A percentile compares a stretch with the other conserved stretches of the same genome.
Conservation (phyloP, 2,888 invertebrate species). For the Aphodius granarius region DNA sequence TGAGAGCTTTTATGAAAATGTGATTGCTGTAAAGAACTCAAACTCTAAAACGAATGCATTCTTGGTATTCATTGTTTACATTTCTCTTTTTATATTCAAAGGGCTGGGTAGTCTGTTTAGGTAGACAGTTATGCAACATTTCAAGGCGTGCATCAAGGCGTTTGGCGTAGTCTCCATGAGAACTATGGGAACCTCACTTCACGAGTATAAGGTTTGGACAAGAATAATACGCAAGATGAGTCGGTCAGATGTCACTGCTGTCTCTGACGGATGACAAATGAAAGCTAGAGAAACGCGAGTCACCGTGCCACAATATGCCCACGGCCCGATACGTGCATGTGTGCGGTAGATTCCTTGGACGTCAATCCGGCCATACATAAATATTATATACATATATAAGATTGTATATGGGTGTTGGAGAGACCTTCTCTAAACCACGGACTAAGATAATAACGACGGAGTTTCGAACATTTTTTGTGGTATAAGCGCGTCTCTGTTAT, state of each 20-base stretch:
- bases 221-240: constrained; percentile 43
- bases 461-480: constrained; percentile 8
- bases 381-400: not conserved
- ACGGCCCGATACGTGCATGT: constrained; percentile 40
- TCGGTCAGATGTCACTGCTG: constrained; percentile 53
- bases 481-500: constrained; percentile 2
- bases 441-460: constrained; percentile 12
- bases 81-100: not conserved
- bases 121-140: constrained; percentile 20
- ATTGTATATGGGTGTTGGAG: not conserved
- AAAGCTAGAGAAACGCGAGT: constrained; percentile 50
- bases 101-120: not conserved
- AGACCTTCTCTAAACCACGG: not conserved
- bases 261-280: constrained; percentile 52
- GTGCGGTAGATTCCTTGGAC: constrained; percentile 41
- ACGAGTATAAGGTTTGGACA: constrained; percentile 22
- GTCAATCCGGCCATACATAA: constrained; percentile 21
- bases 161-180: constrained; percentile 31
- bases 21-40: no score
- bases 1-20: no score
- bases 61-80: not conserved
- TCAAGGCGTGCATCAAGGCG: constrained; percentile 30
- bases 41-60: no score
- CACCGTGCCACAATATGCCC: constrained; percentile 47
- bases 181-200: constrained; percentile 42